Conservation (phyloP, 2,888 invertebrate genomes). For the Formica aserva region DNA sequence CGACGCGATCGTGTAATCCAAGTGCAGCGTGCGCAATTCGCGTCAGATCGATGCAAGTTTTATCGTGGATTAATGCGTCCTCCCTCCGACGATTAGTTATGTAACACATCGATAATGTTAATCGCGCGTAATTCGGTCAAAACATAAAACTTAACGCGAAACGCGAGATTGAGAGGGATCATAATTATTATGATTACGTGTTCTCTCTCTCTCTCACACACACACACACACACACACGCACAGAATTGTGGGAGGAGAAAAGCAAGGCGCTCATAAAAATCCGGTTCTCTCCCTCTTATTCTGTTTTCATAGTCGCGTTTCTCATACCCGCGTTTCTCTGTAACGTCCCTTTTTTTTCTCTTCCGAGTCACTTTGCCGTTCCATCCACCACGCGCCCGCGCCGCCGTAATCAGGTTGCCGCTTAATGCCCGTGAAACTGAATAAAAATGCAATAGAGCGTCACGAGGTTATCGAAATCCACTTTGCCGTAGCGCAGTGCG, state of each 20-base stretch:
- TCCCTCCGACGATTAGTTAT: slow-evolving; percentile 22
- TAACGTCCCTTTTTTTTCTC: slow-evolving; percentile 34
- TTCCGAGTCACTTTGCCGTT: slow-evolving; percentile 69
- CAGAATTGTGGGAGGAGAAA: background rate
- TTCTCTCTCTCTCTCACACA: background rate
- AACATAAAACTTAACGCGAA: slow-evolving; percentile 25
- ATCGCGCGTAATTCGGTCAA: slow-evolving; percentile 46
- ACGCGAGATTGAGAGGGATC: background rate
- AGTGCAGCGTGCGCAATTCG: background rate
- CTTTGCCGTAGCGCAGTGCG: slow-evolving; percentile 73
- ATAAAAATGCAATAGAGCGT: slow-evolving; percentile 80
- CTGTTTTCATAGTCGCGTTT: slow-evolving; percentile 67
- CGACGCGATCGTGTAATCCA: slow-evolving; percentile 29
- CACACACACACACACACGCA: background rate
- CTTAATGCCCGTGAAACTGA: slow-evolving; percentile 80
- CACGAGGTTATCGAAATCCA: slow-evolving; percentile 81
- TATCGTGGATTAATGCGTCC: slow-evolving; percentile 53
- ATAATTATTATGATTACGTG: slow-evolving; percentile 38
- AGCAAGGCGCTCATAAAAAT: slow-evolving; percentile 60
- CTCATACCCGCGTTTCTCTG: slow-evolving; percentile 43
- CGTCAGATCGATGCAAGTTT: slow-evolving; percentile 43
- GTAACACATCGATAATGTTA: slow-evolving; percentile 55
- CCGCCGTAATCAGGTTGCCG: slow-evolving; percentile 76
- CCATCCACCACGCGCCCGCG: slow-evolving; percentile 68
- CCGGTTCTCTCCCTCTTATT: slow-evolving; percentile 53